Conservation (phyloP, 37 sponge, comb jelly and placozoan genomes). For the Mnemiopsis leidyi region DNA sequence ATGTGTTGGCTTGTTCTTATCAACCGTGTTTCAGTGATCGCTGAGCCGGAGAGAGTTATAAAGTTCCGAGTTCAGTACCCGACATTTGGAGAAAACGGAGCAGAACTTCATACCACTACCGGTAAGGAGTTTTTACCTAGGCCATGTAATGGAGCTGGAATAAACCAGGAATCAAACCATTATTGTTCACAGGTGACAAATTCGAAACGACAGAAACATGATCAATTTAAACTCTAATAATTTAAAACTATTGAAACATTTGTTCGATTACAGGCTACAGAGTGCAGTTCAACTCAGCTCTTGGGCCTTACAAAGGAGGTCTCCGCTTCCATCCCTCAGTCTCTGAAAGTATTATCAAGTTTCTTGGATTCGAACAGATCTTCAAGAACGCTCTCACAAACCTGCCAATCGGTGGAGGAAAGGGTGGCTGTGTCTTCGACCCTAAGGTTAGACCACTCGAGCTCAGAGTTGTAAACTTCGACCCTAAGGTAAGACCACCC, state of each 20-base stretch:
- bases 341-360: conserved; percentile 57
- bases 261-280: conserved; percentile 55
- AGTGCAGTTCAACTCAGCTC: conserved; percentile 65
- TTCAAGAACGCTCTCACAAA: conserved; percentile 65
- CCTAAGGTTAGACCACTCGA: conserved; percentile 31
- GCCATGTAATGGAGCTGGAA: too few relatives aligned
- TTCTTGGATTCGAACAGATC: conserved; percentile 64
- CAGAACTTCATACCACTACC: conserved; percentile 41
- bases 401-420: conserved; percentile 60
- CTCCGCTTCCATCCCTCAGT: conserved; percentile 61
- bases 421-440: conserved; percentile 64
- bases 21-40: conserved; percentile 61
- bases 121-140: too few relatives aligned
- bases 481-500: too few relatives aligned
- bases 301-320: conserved; percentile 59
- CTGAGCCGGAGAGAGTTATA: conserved; percentile 50
- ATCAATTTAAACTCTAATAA: too few relatives aligned
- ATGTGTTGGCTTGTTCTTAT: too few relatives aligned
- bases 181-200: too few relatives aligned
- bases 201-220: too few relatives aligned
- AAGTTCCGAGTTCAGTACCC: conserved; percentile 64
- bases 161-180: too few relatives aligned
- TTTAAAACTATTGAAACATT: too few relatives aligned
- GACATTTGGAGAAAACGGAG: conserved; percentile 21
- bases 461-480: too few relatives aligned